Percentiles rank a stretch among this genome's conserved stretches.
These are phyloP conservation scores for Epizoanthus stellaris DNA, from an alignment of 92 coral and sea anemone genomes.

Conservation along the genomic window DNA sequence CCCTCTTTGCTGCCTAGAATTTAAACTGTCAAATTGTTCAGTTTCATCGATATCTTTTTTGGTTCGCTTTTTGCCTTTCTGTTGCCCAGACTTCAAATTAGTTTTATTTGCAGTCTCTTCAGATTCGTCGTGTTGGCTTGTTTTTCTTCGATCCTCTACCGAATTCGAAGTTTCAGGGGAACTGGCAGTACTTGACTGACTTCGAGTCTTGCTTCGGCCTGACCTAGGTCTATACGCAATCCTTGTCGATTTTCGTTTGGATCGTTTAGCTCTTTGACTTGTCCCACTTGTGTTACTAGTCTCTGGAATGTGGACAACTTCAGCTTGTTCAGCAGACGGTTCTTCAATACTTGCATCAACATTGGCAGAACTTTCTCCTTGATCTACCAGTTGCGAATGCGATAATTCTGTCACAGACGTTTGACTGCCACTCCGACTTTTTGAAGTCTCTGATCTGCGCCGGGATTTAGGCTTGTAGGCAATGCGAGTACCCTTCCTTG, in stretches of 20 bases:
- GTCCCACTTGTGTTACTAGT: background rate
- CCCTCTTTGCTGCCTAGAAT: background rate
- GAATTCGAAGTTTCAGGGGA: slow-evolving; percentile 18
- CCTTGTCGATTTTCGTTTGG: slow-evolving; percentile 19
- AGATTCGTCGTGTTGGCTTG: background rate
- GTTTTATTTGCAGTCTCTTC: background rate
- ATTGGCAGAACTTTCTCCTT: too few relatives aligned
- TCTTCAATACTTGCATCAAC: background rate
- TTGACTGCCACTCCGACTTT: background rate
- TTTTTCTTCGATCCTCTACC: background rate
- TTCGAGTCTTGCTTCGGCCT: slow-evolving; percentile 1
- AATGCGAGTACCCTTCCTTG: slow-evolving; percentile 47
- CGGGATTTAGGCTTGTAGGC: slow-evolving; percentile 52
- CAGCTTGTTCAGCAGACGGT: background rate
- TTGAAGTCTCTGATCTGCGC: slow-evolving; percentile 34
- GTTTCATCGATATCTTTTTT: background rate
- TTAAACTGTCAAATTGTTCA: background rate
- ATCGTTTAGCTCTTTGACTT: background rate
- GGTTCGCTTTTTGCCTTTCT: slow-evolving; percentile 12
- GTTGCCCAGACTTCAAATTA: background rate
- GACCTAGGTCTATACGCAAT: slow-evolving; percentile 15
- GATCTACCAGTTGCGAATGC: too few relatives aligned
- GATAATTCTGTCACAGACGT: background rate
- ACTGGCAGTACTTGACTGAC: background rate
- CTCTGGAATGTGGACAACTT: background rate